Conservation (phyloP, 2,888 invertebrate genomes). For the Andrena chrysosceles region DNA sequence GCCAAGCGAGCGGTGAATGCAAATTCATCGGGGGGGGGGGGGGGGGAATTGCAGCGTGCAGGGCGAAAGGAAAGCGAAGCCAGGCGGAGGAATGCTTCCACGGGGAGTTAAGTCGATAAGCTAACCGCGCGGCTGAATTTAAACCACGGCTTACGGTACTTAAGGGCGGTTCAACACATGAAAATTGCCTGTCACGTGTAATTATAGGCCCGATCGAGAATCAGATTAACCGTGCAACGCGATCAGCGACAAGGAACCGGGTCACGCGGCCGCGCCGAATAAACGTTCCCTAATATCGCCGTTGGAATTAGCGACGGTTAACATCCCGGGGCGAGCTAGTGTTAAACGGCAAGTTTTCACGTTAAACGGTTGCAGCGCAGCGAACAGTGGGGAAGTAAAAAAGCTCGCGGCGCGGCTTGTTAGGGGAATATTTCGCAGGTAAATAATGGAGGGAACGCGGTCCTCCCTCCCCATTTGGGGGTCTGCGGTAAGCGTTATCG, state of each 20-base stretch:
- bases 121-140: conserved; percentile 53
- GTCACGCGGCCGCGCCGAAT: conserved; percentile 44
- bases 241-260: conserved; percentile 54
- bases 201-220: conserved; percentile 55
- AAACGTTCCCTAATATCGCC: conserved; percentile 51
- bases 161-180: conserved; percentile 51
- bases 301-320: conserved; percentile 39
- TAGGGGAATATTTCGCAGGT: neutral
- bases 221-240: conserved; percentile 48
- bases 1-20: neutral
- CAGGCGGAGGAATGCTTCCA: conserved; percentile 25
- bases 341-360: neutral
- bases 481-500: too few relatives aligned
- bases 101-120: conserved; percentile 59
- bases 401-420: neutral
- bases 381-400: neutral
- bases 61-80: neutral
- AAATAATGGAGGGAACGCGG: neutral
- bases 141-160: conserved; percentile 49
- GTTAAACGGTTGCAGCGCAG: neutral
- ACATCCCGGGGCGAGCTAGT: neutral
- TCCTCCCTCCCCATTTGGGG: too few relatives aligned
- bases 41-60: neutral
- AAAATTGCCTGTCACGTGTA: conserved; percentile 63
- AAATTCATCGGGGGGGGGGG: conserved; percentile 10